Percentiles rank a stretch among this genome's conserved stretches.
Conservation (phyloP, 2,888 invertebrate genomes). For the Tenthredo mesomela region DNA sequence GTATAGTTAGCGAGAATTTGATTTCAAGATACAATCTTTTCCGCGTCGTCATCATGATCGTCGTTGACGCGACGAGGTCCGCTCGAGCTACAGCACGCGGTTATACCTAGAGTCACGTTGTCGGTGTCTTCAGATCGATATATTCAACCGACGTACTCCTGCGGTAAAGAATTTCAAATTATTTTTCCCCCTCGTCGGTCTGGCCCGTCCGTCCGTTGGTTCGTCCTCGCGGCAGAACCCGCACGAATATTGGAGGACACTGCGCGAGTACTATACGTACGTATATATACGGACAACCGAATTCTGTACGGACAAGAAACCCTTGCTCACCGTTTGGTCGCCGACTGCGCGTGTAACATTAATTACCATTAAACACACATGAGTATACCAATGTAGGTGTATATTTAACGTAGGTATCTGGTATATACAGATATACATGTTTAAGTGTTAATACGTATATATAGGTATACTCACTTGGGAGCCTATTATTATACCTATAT, state of each 20-base stretch:
- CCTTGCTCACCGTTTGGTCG: conserved; percentile 24
- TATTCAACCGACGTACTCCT: conserved; percentile 32
- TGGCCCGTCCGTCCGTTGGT: not conserved
- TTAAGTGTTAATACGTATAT: not conserved
- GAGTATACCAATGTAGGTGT: not conserved
- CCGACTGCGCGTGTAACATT: not conserved
- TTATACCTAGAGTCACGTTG: conserved; percentile 30
- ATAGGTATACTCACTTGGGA: not conserved
- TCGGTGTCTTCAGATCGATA: conserved; percentile 37
- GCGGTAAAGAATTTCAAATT: conserved; percentile 37
- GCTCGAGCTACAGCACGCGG: not conserved
- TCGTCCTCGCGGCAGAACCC: not conserved
- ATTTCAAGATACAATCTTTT: not conserved
- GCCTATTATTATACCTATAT: not conserved
- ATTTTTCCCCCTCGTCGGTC: conserved; percentile 17
- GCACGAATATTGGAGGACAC: not conserved
- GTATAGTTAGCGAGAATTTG: not conserved
- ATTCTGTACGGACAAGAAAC: conserved; percentile 5
- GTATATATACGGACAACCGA: not conserved
- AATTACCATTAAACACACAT: not conserved
- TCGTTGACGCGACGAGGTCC: conserved; percentile 1
- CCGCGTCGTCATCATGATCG: not conserved
- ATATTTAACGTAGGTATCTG: not conserved
- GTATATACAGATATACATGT: not conserved
- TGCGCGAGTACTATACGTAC: not conserved